These are phyloP conservation scores for Montipora capricornis DNA, from an alignment of 64 coral and sea anemone genomes.

Conservation along the genomic window DNA sequence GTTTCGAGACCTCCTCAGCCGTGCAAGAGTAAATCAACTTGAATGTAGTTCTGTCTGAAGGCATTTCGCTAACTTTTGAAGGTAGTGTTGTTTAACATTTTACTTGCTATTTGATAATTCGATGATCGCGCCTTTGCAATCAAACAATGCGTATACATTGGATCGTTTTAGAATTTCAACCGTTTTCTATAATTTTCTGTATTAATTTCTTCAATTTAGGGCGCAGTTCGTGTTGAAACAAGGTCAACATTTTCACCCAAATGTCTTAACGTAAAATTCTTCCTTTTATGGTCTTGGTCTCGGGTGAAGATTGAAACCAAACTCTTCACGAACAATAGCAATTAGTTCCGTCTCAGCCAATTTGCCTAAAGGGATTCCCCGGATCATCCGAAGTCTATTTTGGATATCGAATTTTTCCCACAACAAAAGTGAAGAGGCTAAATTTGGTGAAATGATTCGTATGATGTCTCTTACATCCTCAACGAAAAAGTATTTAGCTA, in stretches of 20 bases:
- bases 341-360: background rate
- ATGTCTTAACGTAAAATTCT: background rate
- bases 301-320: background rate
- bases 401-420: background rate
- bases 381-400: background rate
- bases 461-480: background rate
- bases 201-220: no score
- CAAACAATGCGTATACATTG: no score
- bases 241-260: no score
- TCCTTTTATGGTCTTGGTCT: background rate
- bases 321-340: background rate
- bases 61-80: no score
- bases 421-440: constrained; percentile 3
- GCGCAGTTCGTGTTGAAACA: background rate
- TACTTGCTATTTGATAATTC: no score
- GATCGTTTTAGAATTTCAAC: no score
- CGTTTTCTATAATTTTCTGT: no score
- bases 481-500: background rate
- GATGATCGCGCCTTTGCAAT: no score
- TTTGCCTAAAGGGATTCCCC: background rate
- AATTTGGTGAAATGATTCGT: constrained; percentile 7
- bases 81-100: no score
- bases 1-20: no score
- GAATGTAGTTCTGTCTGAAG: no score
- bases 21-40: no score